A percentile compares a stretch with the other conserved stretches of the same genome.
Evolutionary conservation across 2,113 vertebrate species (phyloP).

Genomic region (Rallus limicola): DNA sequence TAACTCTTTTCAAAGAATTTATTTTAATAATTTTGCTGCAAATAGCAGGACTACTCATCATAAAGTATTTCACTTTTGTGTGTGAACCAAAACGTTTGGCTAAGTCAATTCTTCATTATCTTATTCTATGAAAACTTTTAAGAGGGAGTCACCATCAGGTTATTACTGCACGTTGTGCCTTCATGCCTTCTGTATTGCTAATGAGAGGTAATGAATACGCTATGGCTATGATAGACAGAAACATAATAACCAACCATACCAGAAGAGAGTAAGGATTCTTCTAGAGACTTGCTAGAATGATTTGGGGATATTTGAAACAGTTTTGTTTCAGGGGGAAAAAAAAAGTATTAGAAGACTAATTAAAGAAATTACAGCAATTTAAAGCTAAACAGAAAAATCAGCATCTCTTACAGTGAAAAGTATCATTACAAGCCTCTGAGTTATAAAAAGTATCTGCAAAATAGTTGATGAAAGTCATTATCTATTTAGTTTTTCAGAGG

Average conservation of each 20-base stretch:
- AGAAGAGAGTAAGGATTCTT: not conserved
- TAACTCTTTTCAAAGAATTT: not conserved
- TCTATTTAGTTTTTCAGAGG: not conserved
- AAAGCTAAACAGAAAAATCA: not conserved
- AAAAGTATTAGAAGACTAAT: not conserved
- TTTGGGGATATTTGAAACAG: not conserved
- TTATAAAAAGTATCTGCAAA: not conserved
- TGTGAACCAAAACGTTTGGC: not conserved
- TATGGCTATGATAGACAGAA: not conserved
- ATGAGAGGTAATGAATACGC: not conserved
- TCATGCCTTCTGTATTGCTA: not conserved
- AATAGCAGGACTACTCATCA: not conserved
- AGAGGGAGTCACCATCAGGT: not conserved
- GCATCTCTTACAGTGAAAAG: not conserved
- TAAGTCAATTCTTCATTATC: not conserved
- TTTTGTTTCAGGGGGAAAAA: not conserved
- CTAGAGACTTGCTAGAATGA: not conserved
- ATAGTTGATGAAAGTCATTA: not conserved
- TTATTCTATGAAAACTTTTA: not conserved
- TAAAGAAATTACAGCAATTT: not conserved
- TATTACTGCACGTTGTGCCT: not conserved
- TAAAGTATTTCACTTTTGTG: not conserved
- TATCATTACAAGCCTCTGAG: not conserved
- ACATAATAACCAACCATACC: fast-evolving
- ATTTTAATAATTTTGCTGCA: not conserved